Percentiles rank a stretch among this genome's conserved stretches.
phyloP scores from a whole-genome alignment of 2,797 vertebrate genomes.

The Rhodeus uyekii region DNA sequence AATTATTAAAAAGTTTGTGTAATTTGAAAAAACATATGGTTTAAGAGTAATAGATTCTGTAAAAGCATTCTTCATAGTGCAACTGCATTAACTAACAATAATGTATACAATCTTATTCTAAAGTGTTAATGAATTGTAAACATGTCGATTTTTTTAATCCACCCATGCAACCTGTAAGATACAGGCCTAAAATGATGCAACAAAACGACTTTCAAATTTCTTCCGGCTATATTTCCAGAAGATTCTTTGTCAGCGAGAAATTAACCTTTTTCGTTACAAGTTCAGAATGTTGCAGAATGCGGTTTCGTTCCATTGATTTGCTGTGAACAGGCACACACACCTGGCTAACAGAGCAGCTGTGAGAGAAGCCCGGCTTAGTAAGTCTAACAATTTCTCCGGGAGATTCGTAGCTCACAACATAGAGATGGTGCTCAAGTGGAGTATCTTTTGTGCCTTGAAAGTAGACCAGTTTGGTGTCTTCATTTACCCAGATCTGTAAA shows the following conservation, averaged over 20 bases:
- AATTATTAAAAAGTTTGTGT: not conserved
- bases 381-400: slow-evolving; percentile 81
- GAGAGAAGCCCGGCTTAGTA: slow-evolving; percentile 83
- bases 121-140: not conserved
- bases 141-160: not conserved
- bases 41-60: not conserved
- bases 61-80: not conserved
- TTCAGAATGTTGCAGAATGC: not conserved
- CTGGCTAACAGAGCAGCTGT: slow-evolving; percentile 83
- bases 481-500: slow-evolving; percentile 85
- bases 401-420: slow-evolving; percentile 81
- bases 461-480: slow-evolving; percentile 83
- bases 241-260: not conserved
- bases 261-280: not conserved
- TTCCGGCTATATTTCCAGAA: not conserved
- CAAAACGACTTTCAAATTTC: not conserved
- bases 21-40: not conserved
- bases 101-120: not conserved
- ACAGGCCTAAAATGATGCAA: not conserved
- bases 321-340: slow-evolving; percentile 11
- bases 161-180: not conserved
- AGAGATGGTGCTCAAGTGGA: slow-evolving; percentile 85
- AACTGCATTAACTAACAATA: not conserved
- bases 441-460: slow-evolving; percentile 88
- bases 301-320: not conserved